Base-by-base conservation (phyloP, 35 echinoderm and acorn worm species). In the Apostichopus californicus region DNA sequence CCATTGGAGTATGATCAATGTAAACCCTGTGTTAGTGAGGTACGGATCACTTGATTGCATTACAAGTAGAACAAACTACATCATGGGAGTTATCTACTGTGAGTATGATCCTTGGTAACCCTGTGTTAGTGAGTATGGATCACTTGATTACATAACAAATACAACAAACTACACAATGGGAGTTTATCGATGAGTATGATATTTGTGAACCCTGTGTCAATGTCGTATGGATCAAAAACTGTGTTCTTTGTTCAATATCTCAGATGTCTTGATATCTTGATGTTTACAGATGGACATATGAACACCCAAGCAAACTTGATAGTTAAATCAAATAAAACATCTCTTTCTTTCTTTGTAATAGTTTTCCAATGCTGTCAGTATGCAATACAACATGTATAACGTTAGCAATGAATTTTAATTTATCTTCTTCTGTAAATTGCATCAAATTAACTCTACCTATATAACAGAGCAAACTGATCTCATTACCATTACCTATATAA, bases 381-480 rank as follows among this genome's bases (percentile, higher is more conserved):
- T 34, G 28, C 28, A 34, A 34, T 34, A 34, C 28, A 34, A 34
- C 28, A 34, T 34, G 71, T 14, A 73, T 73, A 14, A 21, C 21
- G 21, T 14, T 73, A 1, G 71, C 71, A 1, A 21, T 21, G 21
- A 14, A 73, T 73, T 14, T 73, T 15, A 15, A 1, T 1, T 90
- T 4, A 81, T 94, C 53, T 97, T 93, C 57, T 75, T 90, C 14
- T 97, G 96, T 81, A 71, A 78, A 21, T 93, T 73, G 77, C 73
- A 94, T 5, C 79, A 90, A 26, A 95, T 92, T 56, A 64, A 94
- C 78, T 97, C 94, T n/a, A n/a, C n/a, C n/a, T n/a, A n/a, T n/a
- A n/a, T n/a, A n/a, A n/a, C n/a, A n/a, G n/a, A n/a, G n/a, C n/a
- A n/a, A n/a, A n/a, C n/a, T n/a, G n/a, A n/a, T n/a, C n/a, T n/a